Percentiles rank a stretch among this genome's conserved stretches.
Evolutionary conservation across 2,888 invertebrate genomes (phyloP).

Genomic region (Eledone cirrhosa): DNA sequence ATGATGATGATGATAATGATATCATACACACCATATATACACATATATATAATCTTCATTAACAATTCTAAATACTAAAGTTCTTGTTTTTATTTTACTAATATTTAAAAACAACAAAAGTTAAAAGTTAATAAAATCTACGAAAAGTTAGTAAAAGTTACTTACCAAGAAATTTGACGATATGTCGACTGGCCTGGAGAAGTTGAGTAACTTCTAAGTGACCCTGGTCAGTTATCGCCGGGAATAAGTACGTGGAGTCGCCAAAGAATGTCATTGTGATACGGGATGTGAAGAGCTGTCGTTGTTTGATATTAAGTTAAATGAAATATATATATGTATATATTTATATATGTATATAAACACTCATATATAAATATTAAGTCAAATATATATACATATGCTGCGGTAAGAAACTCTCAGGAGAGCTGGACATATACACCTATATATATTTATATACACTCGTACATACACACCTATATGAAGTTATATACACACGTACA

Average conservation of each 20-base stretch:
- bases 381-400: neutral
- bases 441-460: neutral
- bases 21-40: no score
- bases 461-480: neutral
- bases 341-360: neutral
- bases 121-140: neutral
- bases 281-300: no score
- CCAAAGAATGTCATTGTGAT: neutral
- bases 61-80: no score
- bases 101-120: no score
- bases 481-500: neutral
- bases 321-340: neutral
- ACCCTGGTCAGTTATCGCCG: conserved; percentile 24
- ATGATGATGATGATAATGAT: no score
- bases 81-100: no score
- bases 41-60: no score
- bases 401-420: neutral
- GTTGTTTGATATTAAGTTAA: neutral
- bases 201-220: conserved; percentile 28
- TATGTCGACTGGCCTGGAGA: conserved; percentile 31
- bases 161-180: conserved; percentile 34
- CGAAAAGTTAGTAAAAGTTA: neutral
- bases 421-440: neutral
- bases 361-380: neutral
- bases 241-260: conserved; percentile 7